phyloP scores from a whole-genome alignment of 2,113 vertebrate species.

The Cyanocitta stelleri region DNA sequence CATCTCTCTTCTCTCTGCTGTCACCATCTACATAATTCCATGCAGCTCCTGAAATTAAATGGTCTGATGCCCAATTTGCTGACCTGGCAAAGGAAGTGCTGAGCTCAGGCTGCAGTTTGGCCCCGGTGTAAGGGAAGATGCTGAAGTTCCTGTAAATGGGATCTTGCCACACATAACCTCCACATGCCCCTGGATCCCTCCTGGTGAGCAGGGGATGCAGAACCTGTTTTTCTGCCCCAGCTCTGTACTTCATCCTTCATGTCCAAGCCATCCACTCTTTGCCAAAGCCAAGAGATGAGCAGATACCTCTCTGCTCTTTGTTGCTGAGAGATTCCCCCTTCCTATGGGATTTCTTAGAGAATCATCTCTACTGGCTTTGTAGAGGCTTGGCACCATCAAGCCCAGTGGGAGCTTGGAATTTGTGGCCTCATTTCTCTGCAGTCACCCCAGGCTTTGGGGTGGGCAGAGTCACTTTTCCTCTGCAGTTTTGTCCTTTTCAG shows the following conservation, averaged over 20 bases:
- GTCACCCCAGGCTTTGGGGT: neutral
- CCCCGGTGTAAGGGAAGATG: neutral
- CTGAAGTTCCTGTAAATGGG: fast-evolving
- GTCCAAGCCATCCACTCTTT: neutral
- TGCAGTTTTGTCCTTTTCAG: neutral
- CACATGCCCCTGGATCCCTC: neutral
- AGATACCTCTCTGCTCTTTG: neutral
- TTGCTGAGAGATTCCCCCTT: neutral
- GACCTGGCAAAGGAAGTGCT: neutral
- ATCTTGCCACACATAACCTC: neutral
- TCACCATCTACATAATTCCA: neutral
- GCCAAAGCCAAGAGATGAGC: neutral
- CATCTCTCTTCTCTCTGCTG: neutral
- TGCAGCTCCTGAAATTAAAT: neutral
- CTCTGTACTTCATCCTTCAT: neutral
- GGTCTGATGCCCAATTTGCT: neutral
- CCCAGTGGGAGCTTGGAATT: fast-evolving
- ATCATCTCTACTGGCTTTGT: neutral
- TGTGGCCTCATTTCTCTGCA: neutral
- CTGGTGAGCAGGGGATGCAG: neutral
- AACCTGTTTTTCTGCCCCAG: neutral
- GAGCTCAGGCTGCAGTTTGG: neutral
- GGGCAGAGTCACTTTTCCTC: neutral
- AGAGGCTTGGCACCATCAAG: neutral
- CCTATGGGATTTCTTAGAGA: neutral